Percentiles rank a stretch among this genome's conserved stretches.
Evolutionary conservation across 1,140 invertebrate species (phyloP).

Genomic region (Ips nitidus): DNA sequence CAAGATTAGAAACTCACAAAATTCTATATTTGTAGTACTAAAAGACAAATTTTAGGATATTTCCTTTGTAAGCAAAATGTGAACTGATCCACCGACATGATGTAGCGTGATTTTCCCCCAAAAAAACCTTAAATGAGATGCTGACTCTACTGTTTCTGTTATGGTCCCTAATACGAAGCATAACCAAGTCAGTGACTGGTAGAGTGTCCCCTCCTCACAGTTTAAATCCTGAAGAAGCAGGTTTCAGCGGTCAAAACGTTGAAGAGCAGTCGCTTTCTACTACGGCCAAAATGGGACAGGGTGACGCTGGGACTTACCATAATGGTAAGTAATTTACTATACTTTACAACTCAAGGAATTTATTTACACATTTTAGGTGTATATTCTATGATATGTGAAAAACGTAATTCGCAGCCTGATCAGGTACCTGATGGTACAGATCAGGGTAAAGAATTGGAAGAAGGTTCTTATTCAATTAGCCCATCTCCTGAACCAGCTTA

Average conservation of each 20-base stretch:
- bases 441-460: slow-evolving; percentile 28
- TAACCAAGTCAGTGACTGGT: slow-evolving; percentile 41
- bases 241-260: slow-evolving; percentile 15
- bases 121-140: slow-evolving; percentile 46
- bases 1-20: too few relatives aligned
- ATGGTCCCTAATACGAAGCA: slow-evolving; percentile 53
- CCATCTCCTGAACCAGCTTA: slow-evolving; percentile 30
- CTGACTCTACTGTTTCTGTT: slow-evolving; percentile 53
- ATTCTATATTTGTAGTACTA: too few relatives aligned
- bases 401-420: neutral
- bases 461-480: slow-evolving; percentile 17
- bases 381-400: slow-evolving; percentile 23
- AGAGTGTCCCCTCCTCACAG: slow-evolving; percentile 27
- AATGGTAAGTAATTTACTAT: slow-evolving; percentile 19
- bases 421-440: neutral
- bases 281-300: slow-evolving; percentile 23
- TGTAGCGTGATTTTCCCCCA: too few relatives aligned
- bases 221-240: slow-evolving; percentile 29
- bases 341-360: neutral
- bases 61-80: too few relatives aligned
- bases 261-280: neutral
- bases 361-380: slow-evolving; percentile 9
- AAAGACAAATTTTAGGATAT: too few relatives aligned
- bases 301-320: slow-evolving; percentile 1
- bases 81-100: too few relatives aligned